These are phyloP conservation scores for Brachyistius frenatus DNA, from an alignment of 2,113 vertebrate genomes.

Conservation along the genomic window DNA sequence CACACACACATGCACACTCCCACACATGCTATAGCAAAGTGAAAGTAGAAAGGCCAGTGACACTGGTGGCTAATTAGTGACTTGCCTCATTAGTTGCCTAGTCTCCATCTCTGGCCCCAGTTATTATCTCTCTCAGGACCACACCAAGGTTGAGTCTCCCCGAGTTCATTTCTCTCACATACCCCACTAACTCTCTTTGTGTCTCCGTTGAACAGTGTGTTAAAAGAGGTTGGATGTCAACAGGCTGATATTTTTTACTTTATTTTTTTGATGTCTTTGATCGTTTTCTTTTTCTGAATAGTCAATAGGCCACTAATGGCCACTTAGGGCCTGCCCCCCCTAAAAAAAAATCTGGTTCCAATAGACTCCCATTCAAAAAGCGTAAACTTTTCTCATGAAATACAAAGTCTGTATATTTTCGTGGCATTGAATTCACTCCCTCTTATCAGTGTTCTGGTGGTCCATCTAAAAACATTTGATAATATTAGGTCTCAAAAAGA, in stretches of 20 bases:
- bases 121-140: constrained; percentile 69
- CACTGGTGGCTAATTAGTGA: constrained; percentile 75
- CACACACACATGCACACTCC: constrained; percentile 11
- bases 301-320: no score
- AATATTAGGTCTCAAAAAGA: no score
- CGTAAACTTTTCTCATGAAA: no score
- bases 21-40: constrained; percentile 21
- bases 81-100: constrained; percentile 73
- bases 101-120: constrained; percentile 65
- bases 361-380: no score
- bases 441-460: no score
- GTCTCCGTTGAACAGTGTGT: background rate
- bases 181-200: background rate
- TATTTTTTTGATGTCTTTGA: background rate
- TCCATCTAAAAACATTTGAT: no score
- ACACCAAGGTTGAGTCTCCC: constrained; percentile 60
- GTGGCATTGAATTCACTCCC: no score
- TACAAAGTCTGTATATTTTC: no score
- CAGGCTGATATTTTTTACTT: background rate
- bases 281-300: no score
- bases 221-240: background rate
- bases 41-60: constrained; percentile 65
- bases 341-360: no score
- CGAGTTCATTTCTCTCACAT: constrained; percentile 24
- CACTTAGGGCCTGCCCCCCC: no score